Conservation (phyloP, 2,888 invertebrate genomes). For the Gandaritis pyraliata region DNA sequence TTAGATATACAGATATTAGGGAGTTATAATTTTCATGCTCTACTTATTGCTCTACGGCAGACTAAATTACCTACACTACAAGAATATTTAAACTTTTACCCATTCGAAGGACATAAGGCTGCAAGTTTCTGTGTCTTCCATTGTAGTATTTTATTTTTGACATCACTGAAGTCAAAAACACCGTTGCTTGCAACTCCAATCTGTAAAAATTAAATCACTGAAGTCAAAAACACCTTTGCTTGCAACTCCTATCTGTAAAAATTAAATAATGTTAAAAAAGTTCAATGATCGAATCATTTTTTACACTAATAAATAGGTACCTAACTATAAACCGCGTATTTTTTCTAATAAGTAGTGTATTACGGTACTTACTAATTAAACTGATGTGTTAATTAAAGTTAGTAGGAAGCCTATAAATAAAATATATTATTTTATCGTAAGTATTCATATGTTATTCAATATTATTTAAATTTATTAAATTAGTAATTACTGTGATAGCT, state of each 20-base stretch:
- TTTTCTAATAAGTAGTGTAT: too few species aligned
- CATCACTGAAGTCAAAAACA: constrained; percentile 74
- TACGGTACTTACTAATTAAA: too few species aligned
- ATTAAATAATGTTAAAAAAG: neutral
- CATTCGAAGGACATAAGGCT: constrained; percentile 73
- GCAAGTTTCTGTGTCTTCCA: constrained; percentile 79
- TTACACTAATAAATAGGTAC: too few species aligned
- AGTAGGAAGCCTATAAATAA: too few species aligned
- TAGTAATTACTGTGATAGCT: constrained; percentile 43
- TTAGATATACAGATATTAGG: too few species aligned
- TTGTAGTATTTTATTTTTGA: constrained; percentile 78
- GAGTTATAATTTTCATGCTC: too few species aligned
- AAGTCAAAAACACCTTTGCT: constrained; percentile 72
- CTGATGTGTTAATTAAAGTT: too few species aligned
- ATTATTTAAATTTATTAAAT: neutral
- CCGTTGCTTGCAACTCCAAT: constrained; percentile 70
- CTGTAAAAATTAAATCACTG: constrained; percentile 47
- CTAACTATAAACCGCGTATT: too few species aligned
- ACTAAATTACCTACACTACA: neutral
- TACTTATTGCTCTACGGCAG: too few species aligned
- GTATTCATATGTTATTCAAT: too few species aligned
- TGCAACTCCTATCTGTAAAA: constrained; percentile 64
- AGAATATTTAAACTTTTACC: constrained; percentile 50
- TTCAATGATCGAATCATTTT: too few species aligned
- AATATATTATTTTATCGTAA: too few species aligned